These are phyloP conservation scores for Umimayanthus kanabou DNA, from an alignment of 92 coral and sea anemone species.

Conservation along the genomic window DNA sequence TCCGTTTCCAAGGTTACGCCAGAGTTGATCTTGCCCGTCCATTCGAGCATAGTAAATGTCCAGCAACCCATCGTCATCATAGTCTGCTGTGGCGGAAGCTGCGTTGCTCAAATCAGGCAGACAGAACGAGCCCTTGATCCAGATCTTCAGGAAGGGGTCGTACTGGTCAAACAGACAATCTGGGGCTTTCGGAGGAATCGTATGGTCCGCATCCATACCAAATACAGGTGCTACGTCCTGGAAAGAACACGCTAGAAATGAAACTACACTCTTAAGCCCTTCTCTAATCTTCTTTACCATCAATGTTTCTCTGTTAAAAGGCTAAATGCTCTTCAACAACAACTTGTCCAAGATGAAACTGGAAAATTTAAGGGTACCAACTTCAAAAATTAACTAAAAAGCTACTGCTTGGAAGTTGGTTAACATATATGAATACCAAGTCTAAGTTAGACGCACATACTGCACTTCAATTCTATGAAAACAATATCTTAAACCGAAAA, in stretches of 20 bases:
- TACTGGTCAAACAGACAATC: slow-evolving; percentile 98
- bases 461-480: too few relatives aligned
- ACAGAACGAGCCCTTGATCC: slow-evolving; percentile 99
- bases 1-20: slow-evolving; percentile 97
- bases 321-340: too few relatives aligned
- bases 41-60: slow-evolving; percentile 92
- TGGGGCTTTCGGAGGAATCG: slow-evolving; percentile 89
- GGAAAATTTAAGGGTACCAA: too few relatives aligned
- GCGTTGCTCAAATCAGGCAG: slow-evolving; percentile 82
- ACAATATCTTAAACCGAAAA: too few relatives aligned
- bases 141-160: slow-evolving; percentile 88
- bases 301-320: too few relatives aligned
- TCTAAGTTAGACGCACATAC: too few relatives aligned
- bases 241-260: neutral
- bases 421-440: too few relatives aligned
- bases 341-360: too few relatives aligned
- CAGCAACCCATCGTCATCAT: slow-evolving; percentile 92
- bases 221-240: slow-evolving; percentile 83
- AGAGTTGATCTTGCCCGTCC: slow-evolving; percentile 95
- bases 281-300: too few relatives aligned
- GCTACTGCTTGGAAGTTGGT: too few relatives aligned
- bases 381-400: too few relatives aligned
- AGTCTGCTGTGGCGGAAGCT: slow-evolving; percentile 93
- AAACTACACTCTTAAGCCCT: neutral
- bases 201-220: slow-evolving; percentile 85